These are phyloP conservation scores for Watsonalla binaria DNA, from an alignment of 2,888 invertebrate genomes.

Conservation along the genomic window DNA sequence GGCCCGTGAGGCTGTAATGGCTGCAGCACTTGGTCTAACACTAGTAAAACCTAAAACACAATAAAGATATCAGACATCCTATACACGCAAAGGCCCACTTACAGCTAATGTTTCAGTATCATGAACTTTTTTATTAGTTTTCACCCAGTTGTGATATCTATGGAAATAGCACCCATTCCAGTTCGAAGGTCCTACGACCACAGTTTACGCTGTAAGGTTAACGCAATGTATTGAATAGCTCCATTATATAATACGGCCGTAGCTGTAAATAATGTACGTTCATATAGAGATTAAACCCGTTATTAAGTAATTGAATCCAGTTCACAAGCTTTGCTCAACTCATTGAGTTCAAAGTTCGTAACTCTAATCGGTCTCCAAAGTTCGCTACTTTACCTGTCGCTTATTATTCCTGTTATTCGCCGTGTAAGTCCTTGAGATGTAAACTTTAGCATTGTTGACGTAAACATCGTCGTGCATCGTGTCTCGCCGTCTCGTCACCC, in stretches of 20 bases:
- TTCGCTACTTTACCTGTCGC: conserved; percentile 46
- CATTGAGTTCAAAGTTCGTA: background rate
- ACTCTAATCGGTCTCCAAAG: background rate
- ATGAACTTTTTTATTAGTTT: too few relatives aligned
- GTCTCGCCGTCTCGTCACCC: conserved; percentile 85
- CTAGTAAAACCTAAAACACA: conserved; percentile 85
- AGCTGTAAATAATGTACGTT: too few relatives aligned
- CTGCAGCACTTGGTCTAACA: conserved; percentile 91
- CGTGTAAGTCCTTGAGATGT: conserved; percentile 82
- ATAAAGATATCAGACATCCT: conserved; percentile 1
- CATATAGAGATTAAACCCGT: too few relatives aligned
- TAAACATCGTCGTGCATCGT: conserved; percentile 85
- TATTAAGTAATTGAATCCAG: too few relatives aligned
- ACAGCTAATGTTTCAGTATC: too few relatives aligned
- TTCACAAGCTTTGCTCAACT: background rate
- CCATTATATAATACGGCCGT: too few relatives aligned
- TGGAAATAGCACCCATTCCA: too few relatives aligned
- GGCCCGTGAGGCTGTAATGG: conserved; percentile 84
- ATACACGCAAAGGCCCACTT: background rate
- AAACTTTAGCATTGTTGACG: conserved; percentile 91
- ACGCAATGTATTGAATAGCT: too few relatives aligned
- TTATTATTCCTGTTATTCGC: conserved; percentile 75
- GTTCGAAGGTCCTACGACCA: too few relatives aligned
- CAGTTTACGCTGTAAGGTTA: too few relatives aligned
- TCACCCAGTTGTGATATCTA: too few relatives aligned